Evolutionary conservation across 2,888 invertebrate genomes (phyloP).

Genomic region (Dynastes grantii): DNA sequence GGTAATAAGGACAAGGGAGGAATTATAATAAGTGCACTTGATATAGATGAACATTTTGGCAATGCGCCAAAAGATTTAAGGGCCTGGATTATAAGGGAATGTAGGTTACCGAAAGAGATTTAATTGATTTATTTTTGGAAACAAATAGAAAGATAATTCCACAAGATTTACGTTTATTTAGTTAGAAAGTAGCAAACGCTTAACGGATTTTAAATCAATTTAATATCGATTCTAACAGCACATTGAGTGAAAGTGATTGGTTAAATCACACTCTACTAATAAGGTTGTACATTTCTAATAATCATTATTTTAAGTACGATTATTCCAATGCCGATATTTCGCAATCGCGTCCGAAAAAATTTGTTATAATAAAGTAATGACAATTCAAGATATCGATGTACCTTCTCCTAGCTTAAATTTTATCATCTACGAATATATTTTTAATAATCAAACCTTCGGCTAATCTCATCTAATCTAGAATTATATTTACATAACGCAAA

Average conservation of each 20-base stretch:
- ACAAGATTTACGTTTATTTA: neutral
- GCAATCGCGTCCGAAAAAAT: neutral
- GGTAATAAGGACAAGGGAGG: neutral
- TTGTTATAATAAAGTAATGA: neutral
- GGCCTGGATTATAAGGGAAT: neutral
- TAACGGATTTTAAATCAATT: neutral
- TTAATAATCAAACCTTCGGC: neutral
- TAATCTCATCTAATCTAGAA: slow-evolving; percentile 18
- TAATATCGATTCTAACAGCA: neutral
- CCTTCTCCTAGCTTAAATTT: neutral
- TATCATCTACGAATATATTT: neutral
- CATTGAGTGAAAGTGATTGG: slow-evolving; percentile 7
- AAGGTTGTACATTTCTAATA: slow-evolving; percentile 13
- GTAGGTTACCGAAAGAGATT: neutral
- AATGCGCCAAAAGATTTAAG: neutral
- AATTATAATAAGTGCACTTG: slow-evolving; percentile 14
- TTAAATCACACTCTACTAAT: neutral
- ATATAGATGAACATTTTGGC: slow-evolving; percentile 7
- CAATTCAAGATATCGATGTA: neutral
- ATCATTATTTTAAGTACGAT: neutral
- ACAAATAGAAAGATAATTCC: neutral
- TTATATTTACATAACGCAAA: slow-evolving; percentile 12
- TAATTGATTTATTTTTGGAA: slow-evolving; percentile 1
- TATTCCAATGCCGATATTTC: neutral
- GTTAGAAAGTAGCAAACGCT: neutral